phyloP scores from a whole-genome alignment of 2,888 invertebrate genomes.

The Callinectes sapidus region DNA sequence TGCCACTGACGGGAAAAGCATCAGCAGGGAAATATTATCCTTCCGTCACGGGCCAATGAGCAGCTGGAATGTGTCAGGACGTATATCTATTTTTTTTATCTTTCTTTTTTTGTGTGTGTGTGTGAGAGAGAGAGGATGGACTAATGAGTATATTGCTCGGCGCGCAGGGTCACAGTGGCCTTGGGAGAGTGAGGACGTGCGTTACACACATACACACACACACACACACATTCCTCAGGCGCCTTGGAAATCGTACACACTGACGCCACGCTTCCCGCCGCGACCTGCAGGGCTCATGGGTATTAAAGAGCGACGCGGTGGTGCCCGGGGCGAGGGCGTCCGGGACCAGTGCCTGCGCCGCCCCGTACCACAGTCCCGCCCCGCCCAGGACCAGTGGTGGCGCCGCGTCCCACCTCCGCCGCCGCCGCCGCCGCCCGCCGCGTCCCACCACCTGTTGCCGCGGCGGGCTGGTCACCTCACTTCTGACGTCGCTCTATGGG shows the following conservation, averaged over 20 bases:
- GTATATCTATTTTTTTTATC: background rate
- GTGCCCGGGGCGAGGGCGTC: slow-evolving; percentile 12
- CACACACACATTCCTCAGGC: slow-evolving; percentile 5
- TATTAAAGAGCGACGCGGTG: background rate
- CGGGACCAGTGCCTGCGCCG: background rate
- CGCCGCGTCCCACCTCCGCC: background rate
- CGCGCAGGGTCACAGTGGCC: slow-evolving; percentile 6
- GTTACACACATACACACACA: background rate
- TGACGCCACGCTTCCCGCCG: background rate
- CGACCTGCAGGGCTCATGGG: background rate
- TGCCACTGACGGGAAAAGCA: background rate
- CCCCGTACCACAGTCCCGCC: background rate
- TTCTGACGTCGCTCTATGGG: background rate
- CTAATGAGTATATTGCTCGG: slow-evolving; percentile 13
- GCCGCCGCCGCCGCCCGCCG: background rate
- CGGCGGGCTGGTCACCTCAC: background rate
- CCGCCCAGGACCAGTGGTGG: background rate
- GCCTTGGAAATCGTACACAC: background rate
- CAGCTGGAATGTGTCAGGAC: background rate
- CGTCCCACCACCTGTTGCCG: background rate
- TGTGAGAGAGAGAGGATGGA: background rate
- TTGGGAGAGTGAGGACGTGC: background rate
- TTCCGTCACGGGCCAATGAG: background rate
- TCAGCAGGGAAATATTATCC: background rate
- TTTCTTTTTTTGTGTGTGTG: background rate